Conservation (phyloP, 2,797 vertebrate genomes). For the Danio tinwini region DNA sequence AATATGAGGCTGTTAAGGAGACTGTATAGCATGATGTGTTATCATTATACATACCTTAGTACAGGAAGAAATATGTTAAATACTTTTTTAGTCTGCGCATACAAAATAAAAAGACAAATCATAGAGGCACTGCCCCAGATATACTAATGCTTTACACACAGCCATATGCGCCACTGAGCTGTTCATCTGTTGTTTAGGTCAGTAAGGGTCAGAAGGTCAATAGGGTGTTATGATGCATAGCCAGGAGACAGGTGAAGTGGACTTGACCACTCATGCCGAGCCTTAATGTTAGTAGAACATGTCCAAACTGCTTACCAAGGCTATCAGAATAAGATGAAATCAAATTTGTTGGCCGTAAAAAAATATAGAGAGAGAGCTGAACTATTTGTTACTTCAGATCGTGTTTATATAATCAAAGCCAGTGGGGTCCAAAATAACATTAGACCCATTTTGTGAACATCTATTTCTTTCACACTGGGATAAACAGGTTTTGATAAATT, state of each 20-base stretch:
- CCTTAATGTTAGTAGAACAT: neutral
- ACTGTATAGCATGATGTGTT: neutral
- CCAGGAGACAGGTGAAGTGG: constrained; percentile 34
- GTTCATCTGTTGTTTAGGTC: constrained; percentile 36
- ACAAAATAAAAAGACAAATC: neutral
- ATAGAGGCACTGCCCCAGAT: neutral
- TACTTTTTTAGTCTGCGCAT: neutral
- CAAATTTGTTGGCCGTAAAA: neutral
- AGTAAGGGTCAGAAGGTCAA: constrained; percentile 49
- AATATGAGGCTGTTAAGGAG: neutral
- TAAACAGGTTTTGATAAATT: neutral
- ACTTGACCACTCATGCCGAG: constrained; percentile 25
- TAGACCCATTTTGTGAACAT: neutral
- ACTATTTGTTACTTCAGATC: neutral
- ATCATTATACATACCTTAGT: neutral
- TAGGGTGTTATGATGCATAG: constrained; percentile 37
- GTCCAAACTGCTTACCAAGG: neutral
- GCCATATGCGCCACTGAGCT: constrained; percentile 1
- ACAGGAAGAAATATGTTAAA: neutral
- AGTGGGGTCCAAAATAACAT: neutral
- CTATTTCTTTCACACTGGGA: neutral
- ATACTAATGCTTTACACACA: neutral
- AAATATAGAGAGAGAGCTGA: too few species aligned
- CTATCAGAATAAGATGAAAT: neutral
- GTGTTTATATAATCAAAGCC: neutral